Evolutionary conservation across 2,113 vertebrate species (phyloP), one percentile per base, ranked within the genome.

Genomic region (Eupsittula cactorum): DNA sequence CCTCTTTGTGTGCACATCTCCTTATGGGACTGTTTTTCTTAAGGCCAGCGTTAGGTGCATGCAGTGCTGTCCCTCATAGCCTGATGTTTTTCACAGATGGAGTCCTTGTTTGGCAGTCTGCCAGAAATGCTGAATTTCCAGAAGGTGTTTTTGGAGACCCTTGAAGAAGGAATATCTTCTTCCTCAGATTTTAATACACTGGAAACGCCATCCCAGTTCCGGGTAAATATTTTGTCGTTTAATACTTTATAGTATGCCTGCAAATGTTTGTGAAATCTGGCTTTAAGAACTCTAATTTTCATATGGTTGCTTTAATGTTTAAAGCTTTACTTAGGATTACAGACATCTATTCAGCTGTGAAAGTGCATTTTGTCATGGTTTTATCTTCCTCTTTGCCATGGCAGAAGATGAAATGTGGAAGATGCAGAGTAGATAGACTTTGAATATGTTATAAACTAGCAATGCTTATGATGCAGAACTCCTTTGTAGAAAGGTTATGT

Each of bases 111-210:
- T 16, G 99, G 99, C 81, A 99, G 99, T 86, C 97, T 99, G 94
- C 99, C 99, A 27, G 99, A 99, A 97, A 99, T 99, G 99, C 93
- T 99, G 89, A 98, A 99, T 96, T 99, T 99, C 97, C 99, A 99
- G 97, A 99, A 98, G 95, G 99, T 99, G 82, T 99, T 99, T 97
- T 97, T 99, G 69, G 99, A 99, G 97, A 99, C 99, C 2, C 97
- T 99, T 73, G 99, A 99, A 95, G 99, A 99, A 90, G 98, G 99
- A 93, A 98, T 99, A 50, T 98, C 98, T 33, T 98, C 98, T 10
- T 99, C 99, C 14, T 98, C 99, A 15, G 98, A 99, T 97, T 99
- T 99, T 88, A 98, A 97, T 95, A 97, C 96, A 4, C 97, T 99
- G 77, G 99, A 99, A 98, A 99, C 98, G 0, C 99, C 99, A 14